These are phyloP conservation scores for Actinia tenebrosa DNA, from an alignment of 64 coral and sea anemone species.

Conservation along the genomic window DNA sequence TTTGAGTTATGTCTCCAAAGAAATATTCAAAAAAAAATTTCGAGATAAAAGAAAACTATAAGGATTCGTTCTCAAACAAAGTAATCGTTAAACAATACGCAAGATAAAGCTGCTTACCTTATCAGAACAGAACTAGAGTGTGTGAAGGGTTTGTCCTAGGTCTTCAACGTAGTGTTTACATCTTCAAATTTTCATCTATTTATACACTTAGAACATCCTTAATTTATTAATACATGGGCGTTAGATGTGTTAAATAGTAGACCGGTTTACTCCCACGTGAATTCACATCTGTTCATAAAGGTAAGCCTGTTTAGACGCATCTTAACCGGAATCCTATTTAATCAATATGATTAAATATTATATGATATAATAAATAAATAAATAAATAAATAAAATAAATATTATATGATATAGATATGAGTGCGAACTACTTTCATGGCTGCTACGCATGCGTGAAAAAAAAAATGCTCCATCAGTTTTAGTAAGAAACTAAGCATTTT, in stretches of 20 bases:
- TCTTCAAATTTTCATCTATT: not conserved
- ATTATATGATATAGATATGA: no score
- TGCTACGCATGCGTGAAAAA: not conserved
- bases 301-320: no score
- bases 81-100: not conserved
- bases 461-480: not conserved
- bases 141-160: not conserved
- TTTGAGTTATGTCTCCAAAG: no score
- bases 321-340: no score
- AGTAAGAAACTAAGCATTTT: not conserved
- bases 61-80: no score
- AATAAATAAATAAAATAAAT: no score
- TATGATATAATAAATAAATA: no score
- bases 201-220: not conserved
- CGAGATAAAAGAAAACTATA: no score
- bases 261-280: not conserved
- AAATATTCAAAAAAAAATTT: no score
- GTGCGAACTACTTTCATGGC: not conserved
- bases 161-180: not conserved
- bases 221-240: not conserved
- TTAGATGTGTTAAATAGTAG: no score
- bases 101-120: not conserved
- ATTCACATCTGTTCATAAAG: not conserved
- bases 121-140: not conserved
- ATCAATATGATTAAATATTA: no score